Percentiles rank a stretch among this genome's conserved stretches.
Conservation (phyloP, 23 tunicate genomes). For the Ascidia mentula region DNA sequence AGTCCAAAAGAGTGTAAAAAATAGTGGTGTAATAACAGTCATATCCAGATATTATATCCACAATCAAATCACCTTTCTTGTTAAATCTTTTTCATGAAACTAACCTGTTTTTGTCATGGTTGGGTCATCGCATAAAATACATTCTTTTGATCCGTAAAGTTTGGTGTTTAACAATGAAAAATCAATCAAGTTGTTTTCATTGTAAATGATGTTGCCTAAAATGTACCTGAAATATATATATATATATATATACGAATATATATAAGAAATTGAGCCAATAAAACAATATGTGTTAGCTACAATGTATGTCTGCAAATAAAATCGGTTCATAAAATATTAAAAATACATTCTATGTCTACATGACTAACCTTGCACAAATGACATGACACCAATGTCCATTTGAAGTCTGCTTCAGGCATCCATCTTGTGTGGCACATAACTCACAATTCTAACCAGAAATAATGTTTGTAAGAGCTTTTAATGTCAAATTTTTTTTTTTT, state of each 20-base stretch:
- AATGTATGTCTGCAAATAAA: neutral
- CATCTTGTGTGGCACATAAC: slow-evolving; percentile 61
- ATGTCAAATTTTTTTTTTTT: neutral
- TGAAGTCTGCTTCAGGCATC: slow-evolving; percentile 72
- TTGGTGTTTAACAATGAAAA: slow-evolving; percentile 39
- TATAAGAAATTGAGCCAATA: no score
- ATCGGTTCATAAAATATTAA: neutral
- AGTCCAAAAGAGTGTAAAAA: no score
- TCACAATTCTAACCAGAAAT: slow-evolving; percentile 46
- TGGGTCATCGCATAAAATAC: slow-evolving; percentile 69
- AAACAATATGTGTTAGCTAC: neutral
- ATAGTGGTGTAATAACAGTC: no score
- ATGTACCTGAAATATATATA: slow-evolving; percentile 48
- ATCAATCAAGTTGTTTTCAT: slow-evolving; percentile 17
- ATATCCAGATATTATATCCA: no score
- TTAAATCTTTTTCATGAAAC: no score
- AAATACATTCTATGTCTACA: neutral
- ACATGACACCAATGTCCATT: slow-evolving; percentile 86
- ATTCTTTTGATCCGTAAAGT: slow-evolving; percentile 64
- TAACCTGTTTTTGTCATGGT: slow-evolving; percentile 76
- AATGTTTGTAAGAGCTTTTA: neutral
- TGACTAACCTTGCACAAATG: slow-evolving; percentile 91
- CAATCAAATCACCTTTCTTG: no score
- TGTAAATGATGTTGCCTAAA: slow-evolving; percentile 21
- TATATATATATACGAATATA: no score